phyloP scores from a whole-genome alignment of 2,888 invertebrate genomes.

The Cataglyphis rosenhaueri region DNA sequence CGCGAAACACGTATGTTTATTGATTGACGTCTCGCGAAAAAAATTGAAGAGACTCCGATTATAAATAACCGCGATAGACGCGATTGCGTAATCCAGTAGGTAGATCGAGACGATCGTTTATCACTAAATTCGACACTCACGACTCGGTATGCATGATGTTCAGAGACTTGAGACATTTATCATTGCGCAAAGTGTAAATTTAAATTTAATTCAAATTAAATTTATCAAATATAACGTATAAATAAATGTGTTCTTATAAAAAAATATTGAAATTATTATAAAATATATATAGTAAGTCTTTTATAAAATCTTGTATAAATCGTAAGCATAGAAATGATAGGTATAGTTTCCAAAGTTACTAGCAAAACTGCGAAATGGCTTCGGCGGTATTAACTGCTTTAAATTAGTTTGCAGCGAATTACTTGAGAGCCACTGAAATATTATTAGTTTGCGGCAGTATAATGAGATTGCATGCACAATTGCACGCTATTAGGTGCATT shows the following conservation, averaged over 20 bases:
- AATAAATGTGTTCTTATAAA: neutral
- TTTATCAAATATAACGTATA: neutral
- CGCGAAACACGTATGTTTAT: neutral
- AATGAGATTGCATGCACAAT: slow-evolving; percentile 57
- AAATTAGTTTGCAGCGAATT: slow-evolving; percentile 60
- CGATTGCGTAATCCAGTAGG: too few species aligned
- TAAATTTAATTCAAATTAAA: too few species aligned
- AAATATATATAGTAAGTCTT: neutral
- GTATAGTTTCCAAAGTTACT: slow-evolving; percentile 5
- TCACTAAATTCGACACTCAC: too few species aligned
- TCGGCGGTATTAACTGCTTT: slow-evolving; percentile 53
- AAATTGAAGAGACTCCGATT: too few species aligned
- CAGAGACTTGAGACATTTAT: too few species aligned
- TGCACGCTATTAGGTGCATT: slow-evolving; percentile 47
- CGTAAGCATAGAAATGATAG: neutral
- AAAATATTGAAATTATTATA: neutral
- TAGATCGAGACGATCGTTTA: too few species aligned
- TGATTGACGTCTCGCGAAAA: too few species aligned
- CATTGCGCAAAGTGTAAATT: too few species aligned
- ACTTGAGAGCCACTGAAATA: slow-evolving; percentile 61
- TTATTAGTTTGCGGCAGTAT: slow-evolving; percentile 60
- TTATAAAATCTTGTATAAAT: neutral
- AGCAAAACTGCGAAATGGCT: slow-evolving; percentile 22
- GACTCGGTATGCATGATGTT: too few species aligned
- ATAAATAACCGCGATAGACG: too few species aligned